A percentile compares a stretch with the other conserved stretches of the same genome.
These are phyloP conservation scores for Gallinago media DNA, from an alignment of 2,113 vertebrate species.

Conservation along the genomic window DNA sequence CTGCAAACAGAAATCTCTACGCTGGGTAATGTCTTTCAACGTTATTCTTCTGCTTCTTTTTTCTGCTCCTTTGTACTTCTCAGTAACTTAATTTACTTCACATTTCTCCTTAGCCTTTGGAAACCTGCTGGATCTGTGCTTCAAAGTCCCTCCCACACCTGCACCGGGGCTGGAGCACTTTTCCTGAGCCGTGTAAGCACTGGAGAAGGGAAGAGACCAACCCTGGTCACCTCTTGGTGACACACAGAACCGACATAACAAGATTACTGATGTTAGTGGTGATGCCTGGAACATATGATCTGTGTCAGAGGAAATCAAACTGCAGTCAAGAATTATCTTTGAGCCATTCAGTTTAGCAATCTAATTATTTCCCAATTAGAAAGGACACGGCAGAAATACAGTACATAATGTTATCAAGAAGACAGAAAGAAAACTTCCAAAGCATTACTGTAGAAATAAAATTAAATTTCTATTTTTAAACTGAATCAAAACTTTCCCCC, in stretches of 20 bases:
- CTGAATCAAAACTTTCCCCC: rapidly evolving
- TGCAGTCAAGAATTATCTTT: background rate
- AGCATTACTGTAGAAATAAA: background rate
- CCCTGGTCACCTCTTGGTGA: background rate
- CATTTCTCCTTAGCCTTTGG: background rate
- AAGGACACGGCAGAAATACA: background rate
- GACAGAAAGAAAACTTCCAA: background rate
- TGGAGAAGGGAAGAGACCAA: background rate
- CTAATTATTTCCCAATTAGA: background rate
- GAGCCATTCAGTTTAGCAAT: background rate
- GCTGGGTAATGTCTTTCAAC: background rate
- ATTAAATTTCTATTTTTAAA: background rate
- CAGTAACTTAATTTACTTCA: background rate
- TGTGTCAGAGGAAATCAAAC: background rate
- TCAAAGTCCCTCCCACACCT: background rate
- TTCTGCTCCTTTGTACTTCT: background rate
- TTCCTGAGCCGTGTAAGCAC: background rate
- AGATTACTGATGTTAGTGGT: background rate
- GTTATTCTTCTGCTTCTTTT: background rate
- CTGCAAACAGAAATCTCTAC: background rate
- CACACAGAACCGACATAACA: background rate
- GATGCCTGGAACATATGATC: background rate
- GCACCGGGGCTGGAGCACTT: background rate
- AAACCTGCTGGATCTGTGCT: background rate
- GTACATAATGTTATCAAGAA: background rate